phyloP scores from a whole-genome alignment of 2,888 invertebrate genomes.

The Aricia artaxerxes region DNA sequence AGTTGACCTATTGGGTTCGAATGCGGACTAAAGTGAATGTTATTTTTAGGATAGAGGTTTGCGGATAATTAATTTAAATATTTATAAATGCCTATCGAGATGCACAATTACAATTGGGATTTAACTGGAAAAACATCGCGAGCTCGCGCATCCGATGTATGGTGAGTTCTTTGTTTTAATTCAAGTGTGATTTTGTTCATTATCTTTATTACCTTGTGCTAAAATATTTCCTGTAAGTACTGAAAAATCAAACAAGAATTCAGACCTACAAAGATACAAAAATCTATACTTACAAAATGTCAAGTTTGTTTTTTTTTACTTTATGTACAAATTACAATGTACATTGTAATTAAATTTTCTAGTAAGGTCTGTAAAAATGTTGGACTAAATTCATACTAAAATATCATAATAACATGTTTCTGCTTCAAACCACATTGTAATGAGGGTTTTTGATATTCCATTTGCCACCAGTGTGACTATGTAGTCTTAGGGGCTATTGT shows the following conservation, averaged over 20 bases:
- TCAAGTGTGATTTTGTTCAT: slow-evolving; percentile 34
- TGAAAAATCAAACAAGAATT: not conserved
- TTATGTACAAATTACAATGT: too few relatives aligned
- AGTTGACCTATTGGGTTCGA: slow-evolving; percentile 76
- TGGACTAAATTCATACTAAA: not conserved
- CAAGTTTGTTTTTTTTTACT: not conserved
- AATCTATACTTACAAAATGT: not conserved
- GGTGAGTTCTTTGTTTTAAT: slow-evolving; percentile 72
- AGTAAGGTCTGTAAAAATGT: not conserved
- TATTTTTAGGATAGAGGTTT: slow-evolving; percentile 78
- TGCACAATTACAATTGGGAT: slow-evolving; percentile 48
- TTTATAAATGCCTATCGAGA: slow-evolving; percentile 70
- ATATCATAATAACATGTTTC: not conserved
- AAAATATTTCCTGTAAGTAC: not conserved
- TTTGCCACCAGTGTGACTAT: too few relatives aligned
- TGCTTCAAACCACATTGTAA: not conserved
- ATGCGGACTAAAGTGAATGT: slow-evolving; percentile 74
- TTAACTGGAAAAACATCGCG: slow-evolving; percentile 51
- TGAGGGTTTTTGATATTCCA: too few relatives aligned
- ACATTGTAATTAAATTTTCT: too few relatives aligned
- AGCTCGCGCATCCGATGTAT: slow-evolving; percentile 52
- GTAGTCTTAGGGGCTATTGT: too few relatives aligned
- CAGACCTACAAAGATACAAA: not conserved
- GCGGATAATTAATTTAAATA: slow-evolving; percentile 73
- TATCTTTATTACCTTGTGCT: not conserved